Conservation (phyloP, 2,113 vertebrate species). For the Caranx ignobilis region DNA sequence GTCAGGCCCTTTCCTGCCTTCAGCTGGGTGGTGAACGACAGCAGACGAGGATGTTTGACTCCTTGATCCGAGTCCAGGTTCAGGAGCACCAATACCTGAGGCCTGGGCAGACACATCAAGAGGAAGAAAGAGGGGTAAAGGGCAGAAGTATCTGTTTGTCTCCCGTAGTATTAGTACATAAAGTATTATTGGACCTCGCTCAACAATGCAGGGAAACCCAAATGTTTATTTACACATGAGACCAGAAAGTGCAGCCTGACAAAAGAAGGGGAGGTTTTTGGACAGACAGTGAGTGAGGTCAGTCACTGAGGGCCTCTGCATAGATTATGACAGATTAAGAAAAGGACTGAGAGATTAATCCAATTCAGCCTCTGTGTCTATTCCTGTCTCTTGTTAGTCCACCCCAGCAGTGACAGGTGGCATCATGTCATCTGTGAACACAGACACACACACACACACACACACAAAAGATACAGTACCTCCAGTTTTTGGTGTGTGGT, state of each 20-base stretch:
- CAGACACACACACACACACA: background rate
- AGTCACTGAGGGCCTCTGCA: background rate
- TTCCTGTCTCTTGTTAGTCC: slow-evolving; percentile 27
- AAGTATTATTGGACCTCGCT: background rate
- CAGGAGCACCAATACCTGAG: slow-evolving; percentile 93
- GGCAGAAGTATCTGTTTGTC: background rate
- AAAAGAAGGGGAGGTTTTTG: background rate
- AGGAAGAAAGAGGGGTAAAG: background rate
- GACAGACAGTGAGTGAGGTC: slow-evolving; percentile 23
- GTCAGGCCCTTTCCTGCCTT: slow-evolving; percentile 97
- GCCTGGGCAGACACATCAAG: slow-evolving; percentile 78
- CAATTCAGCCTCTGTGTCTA: slow-evolving; percentile 45
- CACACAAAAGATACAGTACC: slow-evolving; percentile 76
- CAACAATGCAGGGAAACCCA: background rate
- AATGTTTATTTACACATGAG: background rate
- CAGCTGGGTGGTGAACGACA: slow-evolving; percentile 93
- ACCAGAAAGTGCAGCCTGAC: background rate
- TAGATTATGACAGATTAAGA: slow-evolving; percentile 60
- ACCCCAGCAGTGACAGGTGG: slow-evolving; percentile 8
- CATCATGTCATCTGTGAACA: slow-evolving; percentile 18
- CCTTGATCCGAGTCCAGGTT: slow-evolving; percentile 89
- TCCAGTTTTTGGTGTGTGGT: slow-evolving; percentile 98
- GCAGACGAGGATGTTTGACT: slow-evolving; percentile 92
- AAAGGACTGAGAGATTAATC: slow-evolving; percentile 53
- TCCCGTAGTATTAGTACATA: background rate